Evolutionary conservation across 2,888 invertebrate genomes (phyloP).

Genomic region (Glyphotaelius pellucidus): DNA sequence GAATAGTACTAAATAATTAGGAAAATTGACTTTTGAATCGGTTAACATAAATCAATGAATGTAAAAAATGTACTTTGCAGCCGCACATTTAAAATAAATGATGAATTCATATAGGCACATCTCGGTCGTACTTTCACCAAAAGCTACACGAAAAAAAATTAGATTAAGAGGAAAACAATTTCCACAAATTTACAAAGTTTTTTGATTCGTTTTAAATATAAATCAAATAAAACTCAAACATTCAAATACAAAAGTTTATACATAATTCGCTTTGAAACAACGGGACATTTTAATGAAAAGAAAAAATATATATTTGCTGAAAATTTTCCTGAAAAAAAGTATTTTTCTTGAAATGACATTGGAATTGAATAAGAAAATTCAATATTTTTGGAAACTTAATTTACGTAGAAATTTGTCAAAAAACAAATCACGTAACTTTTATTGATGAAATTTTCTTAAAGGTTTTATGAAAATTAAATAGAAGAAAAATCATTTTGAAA

Average conservation of each 20-base stretch:
- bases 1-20: neutral
- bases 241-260: neutral
- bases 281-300: neutral
- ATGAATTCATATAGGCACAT: neutral
- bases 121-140: neutral
- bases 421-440: too few species aligned
- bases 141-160: neutral
- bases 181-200: neutral
- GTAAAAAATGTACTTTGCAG: neutral
- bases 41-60: neutral
- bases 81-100: neutral
- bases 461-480: too few species aligned
- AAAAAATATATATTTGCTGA: neutral
- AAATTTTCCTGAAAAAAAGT: neutral
- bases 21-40: neutral
- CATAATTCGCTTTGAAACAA: neutral
- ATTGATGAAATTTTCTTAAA: too few species aligned
- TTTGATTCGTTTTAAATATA: neutral
- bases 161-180: neutral
- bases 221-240: neutral
- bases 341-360: neutral
- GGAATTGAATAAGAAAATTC: neutral
- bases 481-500: too few species aligned
- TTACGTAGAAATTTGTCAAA: too few species aligned
- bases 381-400: too few species aligned